Evolutionary conservation across 2,113 vertebrate genomes (phyloP), one percentile per base, ranked within the genome.

Genomic region (Syngnathus typhle): DNA sequence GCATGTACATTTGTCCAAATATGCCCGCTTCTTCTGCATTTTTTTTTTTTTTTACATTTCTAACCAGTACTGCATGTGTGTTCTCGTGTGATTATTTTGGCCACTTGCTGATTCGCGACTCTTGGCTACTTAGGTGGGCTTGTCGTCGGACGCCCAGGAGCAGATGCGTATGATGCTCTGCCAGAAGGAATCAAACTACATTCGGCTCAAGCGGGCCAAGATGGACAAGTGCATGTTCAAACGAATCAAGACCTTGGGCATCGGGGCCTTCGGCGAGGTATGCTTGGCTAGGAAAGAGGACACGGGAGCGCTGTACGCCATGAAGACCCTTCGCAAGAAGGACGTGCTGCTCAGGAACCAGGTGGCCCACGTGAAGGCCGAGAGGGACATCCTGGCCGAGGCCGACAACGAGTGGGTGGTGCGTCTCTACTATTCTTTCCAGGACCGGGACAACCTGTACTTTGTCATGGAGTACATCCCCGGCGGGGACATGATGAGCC

Each of bases 381-480:
- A 99, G 88, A 78, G 96, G 74, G 96, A 99, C 90, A 99, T 99
- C 85, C 91, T 99, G 77, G 97, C 97, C 0, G 97, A 99, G 88
- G 96, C 97, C 6, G 97, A 99, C 89, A 99, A 99, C 37, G 97
- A 99, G 71, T 99, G 97, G 96, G 97, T 99, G 69, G 96, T 99
- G 82, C 95, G 96, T 1, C 92, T 99, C 12, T 98, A 99, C 89
- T 99, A 99, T 87, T 99, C 97, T 5, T 99, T 99, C 89, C 97
- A 99, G 85, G 96, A 99, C 89, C 94, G 93, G 75, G 97, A 99
- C 89, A 97, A 94, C 89, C 89, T 99, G 84, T 99, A 99, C 88
- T 98, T 99, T 59, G 96, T 99, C 75, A 99, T 99, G 97, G 97
- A 99, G 91, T 99, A 99, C 88, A 99, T 99, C 88, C 97, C 97